A percentile compares a stretch with the other conserved stretches of the same genome.
phyloP scores from a whole-genome alignment of 2,888 invertebrate species.

The Oscheius sp. region DNA sequence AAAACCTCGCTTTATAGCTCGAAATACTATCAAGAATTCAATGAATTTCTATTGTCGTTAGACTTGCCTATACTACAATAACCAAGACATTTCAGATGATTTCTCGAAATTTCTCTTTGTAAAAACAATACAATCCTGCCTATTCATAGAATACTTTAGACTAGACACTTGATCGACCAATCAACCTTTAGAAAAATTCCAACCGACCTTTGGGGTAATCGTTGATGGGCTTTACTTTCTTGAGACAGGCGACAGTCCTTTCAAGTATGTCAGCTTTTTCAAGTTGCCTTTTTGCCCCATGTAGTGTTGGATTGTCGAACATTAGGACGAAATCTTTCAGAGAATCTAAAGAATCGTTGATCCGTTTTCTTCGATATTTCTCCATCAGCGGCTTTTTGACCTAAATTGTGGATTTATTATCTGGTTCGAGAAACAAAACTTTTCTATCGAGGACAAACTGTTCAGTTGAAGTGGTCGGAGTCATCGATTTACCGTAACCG shows the following conservation, averaged over 20 bases:
- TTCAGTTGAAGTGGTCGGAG: constrained; percentile 16
- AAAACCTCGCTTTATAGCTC: too few species aligned
- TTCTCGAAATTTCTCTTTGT: not conserved
- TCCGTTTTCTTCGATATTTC: constrained; percentile 50
- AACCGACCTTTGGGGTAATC: constrained; percentile 3
- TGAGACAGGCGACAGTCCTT: constrained; percentile 83
- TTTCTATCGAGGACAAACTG: constrained; percentile 9
- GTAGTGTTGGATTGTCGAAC: constrained; percentile 6
- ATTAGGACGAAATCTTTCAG: constrained; percentile 43
- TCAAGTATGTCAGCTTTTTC: constrained; percentile 97
- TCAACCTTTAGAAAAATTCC: not conserved
- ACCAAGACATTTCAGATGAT: not conserved
- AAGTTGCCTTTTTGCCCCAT: constrained; percentile 74
- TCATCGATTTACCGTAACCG: constrained; percentile 21
- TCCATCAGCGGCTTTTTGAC: constrained; percentile 61
- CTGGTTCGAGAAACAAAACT: not conserved
- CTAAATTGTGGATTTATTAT: not conserved
- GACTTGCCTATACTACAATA: too few species aligned
- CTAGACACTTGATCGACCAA: not conserved
- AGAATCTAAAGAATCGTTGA: constrained; percentile 46
- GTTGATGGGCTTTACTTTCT: not conserved
- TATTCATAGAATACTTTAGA: not conserved
- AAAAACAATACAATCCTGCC: not conserved
- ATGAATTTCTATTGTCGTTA: too few species aligned
- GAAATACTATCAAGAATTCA: too few species aligned